phyloP scores from a whole-genome alignment of 1,140 invertebrate genomes.

The Marisa cornuarietis region DNA sequence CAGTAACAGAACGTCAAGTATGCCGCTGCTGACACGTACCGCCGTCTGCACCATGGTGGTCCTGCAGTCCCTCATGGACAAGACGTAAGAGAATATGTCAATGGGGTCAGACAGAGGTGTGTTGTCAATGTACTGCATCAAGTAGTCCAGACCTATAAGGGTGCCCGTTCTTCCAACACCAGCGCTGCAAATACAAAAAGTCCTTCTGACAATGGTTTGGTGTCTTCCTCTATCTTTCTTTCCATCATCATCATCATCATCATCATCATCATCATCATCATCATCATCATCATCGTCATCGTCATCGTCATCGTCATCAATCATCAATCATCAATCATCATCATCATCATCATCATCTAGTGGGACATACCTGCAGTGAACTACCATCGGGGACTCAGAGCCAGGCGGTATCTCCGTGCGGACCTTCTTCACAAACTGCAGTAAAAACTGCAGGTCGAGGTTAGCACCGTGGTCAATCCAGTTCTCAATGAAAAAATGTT shows the following conservation, averaged over 20 bases:
- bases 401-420: slow-evolving; percentile 43
- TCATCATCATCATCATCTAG: neutral
- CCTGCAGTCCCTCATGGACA: slow-evolving; percentile 90
- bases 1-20: neutral
- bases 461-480: slow-evolving; percentile 66
- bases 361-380: slow-evolving; percentile 62
- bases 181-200: slow-evolving; percentile 16
- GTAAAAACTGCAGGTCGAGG: slow-evolving; percentile 49
- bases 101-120: slow-evolving; percentile 61
- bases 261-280: neutral
- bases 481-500: slow-evolving; percentile 34
- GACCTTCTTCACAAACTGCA: slow-evolving; percentile 60
- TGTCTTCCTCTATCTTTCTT: neutral
- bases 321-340: neutral
- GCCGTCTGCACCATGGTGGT: slow-evolving; percentile 80
- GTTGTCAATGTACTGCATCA: slow-evolving; percentile 21
- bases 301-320: neutral
- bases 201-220: neutral
- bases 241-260: neutral
- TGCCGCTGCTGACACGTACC: slow-evolving; percentile 27
- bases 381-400: slow-evolving; percentile 51
- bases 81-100: slow-evolving; percentile 97
- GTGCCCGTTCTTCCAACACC: slow-evolving; percentile 32
- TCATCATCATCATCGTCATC: neutral
- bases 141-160: slow-evolving; percentile 30